Evolutionary conservation across 1,140 invertebrate species (phyloP), one percentile per base, ranked within the genome.

Genomic region (Mactra quadrangularis): DNA sequence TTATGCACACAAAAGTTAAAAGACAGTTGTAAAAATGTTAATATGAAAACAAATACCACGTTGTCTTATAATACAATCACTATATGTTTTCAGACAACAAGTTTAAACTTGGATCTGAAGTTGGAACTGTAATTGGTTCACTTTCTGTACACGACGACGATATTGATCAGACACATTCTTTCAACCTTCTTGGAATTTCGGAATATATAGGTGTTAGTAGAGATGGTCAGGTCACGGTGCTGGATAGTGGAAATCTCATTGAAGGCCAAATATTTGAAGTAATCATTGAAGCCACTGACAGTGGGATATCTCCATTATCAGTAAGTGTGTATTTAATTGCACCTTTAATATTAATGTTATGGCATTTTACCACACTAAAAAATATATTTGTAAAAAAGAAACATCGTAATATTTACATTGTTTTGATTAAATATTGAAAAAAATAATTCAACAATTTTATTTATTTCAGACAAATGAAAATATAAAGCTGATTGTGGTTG

Each of bases 91-190:
- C 68, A 74, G 70, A n/a, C 3, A 74, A 74, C 35, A 57, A 25
- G 17, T 11, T 74, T 33, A 27, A 4, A 13, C 13, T 38, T 15
- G 33, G 33, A 19, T 55, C 70, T 17, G 22, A 35, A 13, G 19
- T n/a, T 3, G 78, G 72, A 41, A 60, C 62, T 13, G 27, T 53
- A 0, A 74, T 87, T 19, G 84, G 84, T 22, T 52, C 6, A 17
- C 33, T 87, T 11, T 19, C 27, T 27, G 84, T 68, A 3, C 59
- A 55, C 15, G 86, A 87, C 62, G 66, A 75, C 41, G 86, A 87
- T 52, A 22, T 6, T 19, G 76, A 62, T 1, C 86, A 87, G 33
- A 35, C 60, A 7, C 84, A 85, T 72, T 68, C 68, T 0, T 83
- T 84, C 52, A 31, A 29, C 9, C 38, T 74, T 22, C 22, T 38